Conservation (phyloP, 2,797 vertebrate species). For the Bradypodion ventrale region DNA sequence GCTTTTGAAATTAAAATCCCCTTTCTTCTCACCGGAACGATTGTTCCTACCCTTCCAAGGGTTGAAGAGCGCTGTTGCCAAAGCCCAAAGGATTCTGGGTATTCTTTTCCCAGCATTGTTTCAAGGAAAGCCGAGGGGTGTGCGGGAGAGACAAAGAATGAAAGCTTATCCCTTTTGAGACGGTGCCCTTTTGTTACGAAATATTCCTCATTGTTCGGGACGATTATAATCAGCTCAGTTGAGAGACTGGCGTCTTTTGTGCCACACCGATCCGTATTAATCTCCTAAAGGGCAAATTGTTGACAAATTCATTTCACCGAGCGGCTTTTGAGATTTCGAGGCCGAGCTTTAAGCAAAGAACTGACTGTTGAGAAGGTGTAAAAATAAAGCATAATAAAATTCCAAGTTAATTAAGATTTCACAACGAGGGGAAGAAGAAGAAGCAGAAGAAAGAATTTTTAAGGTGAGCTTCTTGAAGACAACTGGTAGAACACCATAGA, state of each 20-base stretch:
- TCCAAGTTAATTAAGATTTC: too few species aligned
- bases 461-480: too few species aligned
- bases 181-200: background rate
- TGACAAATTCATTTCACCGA: too few species aligned
- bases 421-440: too few species aligned
- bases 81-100: constrained; percentile 26
- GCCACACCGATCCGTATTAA: background rate
- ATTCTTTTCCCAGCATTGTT: background rate
- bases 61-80: constrained; percentile 49
- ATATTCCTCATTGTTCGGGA: background rate
- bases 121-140: rapidly evolving
- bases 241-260: background rate
- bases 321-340: too few species aligned
- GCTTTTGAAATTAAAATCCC: constrained; percentile 66
- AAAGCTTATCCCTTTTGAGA: rapidly evolving
- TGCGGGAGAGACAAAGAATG: background rate
- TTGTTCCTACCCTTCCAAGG: constrained; percentile 59
- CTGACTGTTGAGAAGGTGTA: too few species aligned
- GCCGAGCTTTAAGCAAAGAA: too few species aligned
- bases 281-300: background rate
- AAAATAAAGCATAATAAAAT: too few species aligned
- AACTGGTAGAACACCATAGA: too few species aligned
- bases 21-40: constrained; percentile 47
- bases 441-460: too few species aligned
- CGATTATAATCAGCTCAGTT: rapidly evolving